phyloP scores from a whole-genome alignment of 2,797 vertebrate species.

The Rhincodon typus region DNA sequence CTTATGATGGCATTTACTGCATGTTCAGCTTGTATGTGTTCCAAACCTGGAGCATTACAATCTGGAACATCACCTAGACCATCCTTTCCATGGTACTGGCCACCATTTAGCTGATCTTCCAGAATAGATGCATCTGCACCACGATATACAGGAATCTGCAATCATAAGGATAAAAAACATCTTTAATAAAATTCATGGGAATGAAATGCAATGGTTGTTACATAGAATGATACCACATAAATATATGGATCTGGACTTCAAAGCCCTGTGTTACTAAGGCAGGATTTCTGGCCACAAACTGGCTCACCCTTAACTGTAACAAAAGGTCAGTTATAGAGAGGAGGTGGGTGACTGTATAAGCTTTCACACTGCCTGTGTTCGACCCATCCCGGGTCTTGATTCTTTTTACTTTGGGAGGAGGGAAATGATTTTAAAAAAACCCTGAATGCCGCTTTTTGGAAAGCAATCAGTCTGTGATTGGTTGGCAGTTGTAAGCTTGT shows the following conservation, averaged over 20 bases:
- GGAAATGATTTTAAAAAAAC: neutral
- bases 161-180: neutral
- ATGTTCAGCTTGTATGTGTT: slow-evolving; percentile 58
- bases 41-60: slow-evolving; percentile 53
- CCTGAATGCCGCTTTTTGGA: neutral
- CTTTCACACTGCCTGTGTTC: neutral
- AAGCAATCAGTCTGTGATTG: neutral
- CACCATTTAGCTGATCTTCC: slow-evolving; percentile 10
- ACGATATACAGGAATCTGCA: slow-evolving; percentile 64
- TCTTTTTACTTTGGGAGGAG: neutral
- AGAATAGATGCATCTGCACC: slow-evolving; percentile 55
- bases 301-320: neutral
- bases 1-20: slow-evolving; percentile 58
- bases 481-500: neutral
- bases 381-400: neutral
- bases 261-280: neutral
- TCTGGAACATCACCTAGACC: slow-evolving; percentile 62
- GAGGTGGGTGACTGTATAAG: neutral
- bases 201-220: neutral
- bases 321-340: neutral
- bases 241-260: neutral
- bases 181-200: neutral
- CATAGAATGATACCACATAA: neutral
- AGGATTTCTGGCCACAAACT: neutral
- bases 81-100: slow-evolving; percentile 62